A percentile compares a stretch with the other conserved stretches of the same genome.
Evolutionary conservation across 2,888 invertebrate genomes (phyloP).

Genomic region (Oxystoma pomonae): DNA sequence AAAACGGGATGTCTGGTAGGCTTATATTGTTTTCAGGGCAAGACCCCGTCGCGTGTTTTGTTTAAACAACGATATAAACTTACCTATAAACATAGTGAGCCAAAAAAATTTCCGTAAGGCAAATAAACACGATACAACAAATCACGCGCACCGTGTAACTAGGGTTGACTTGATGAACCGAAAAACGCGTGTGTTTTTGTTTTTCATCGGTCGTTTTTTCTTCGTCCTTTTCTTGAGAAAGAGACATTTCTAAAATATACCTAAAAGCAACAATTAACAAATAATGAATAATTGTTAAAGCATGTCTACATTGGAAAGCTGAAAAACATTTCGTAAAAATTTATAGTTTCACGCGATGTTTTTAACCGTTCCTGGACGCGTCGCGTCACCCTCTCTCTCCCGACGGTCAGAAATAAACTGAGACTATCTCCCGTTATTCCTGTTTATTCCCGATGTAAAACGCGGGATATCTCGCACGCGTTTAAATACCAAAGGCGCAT

Average conservation of each 20-base stretch:
- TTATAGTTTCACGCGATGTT: no score
- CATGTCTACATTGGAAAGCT: no score
- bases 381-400: neutral
- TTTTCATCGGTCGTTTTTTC: slow-evolving; percentile 20
- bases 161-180: slow-evolving; percentile 36
- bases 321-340: no score
- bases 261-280: no score
- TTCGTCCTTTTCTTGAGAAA: no score
- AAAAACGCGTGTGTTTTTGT: slow-evolving; percentile 23
- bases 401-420: neutral
- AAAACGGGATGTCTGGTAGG: no score
- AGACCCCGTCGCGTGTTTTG: no score
- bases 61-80: no score
- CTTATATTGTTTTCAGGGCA: no score
- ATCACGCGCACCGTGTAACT: slow-evolving; percentile 45
- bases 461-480: neutral
- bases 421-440: neutral
- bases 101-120: slow-evolving; percentile 43
- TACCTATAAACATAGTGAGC: slow-evolving; percentile 44
- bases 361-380: neutral
- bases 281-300: no score
- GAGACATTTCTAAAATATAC: no score
- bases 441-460: neutral
- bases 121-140: slow-evolving; percentile 45
- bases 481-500: neutral